phyloP scores from a whole-genome alignment of 2,113 vertebrate species.

The Cricetomys ansorgei region DNA sequence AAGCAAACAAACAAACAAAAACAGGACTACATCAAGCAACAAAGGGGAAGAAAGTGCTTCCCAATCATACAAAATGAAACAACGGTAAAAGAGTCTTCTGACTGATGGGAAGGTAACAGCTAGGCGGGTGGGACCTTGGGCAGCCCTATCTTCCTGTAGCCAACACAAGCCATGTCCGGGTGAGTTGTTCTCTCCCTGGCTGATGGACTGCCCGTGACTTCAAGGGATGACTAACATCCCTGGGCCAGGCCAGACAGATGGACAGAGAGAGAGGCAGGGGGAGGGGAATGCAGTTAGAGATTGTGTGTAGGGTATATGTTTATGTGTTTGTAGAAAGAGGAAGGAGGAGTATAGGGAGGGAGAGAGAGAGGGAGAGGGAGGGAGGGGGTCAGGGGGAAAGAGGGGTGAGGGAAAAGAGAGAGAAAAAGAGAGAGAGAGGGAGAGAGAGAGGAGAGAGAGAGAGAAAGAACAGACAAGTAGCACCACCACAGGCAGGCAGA shows the following conservation, averaged over 20 bases:
- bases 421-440: no score
- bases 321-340: no score
- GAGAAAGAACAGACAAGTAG: not conserved
- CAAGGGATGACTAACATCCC: no score
- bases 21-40: not conserved
- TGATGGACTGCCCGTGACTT: not conserved
- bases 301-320: no score
- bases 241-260: rapidly evolving
- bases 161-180: no score
- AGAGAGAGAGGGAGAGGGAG: not conserved
- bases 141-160: not conserved
- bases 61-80: no score
- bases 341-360: no score
- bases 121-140: no score
- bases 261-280: not conserved
- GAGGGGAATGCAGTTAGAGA: no score
- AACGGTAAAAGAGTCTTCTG: not conserved
- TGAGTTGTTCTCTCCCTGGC: not conserved
- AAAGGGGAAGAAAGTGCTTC: not conserved
- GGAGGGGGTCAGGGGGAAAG: rapidly evolving
- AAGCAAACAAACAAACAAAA: not conserved
- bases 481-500: not conserved
- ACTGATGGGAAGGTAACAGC: not conserved
- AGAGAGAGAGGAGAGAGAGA: not conserved
- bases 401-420: no score